phyloP scores from a whole-genome alignment of 2,888 invertebrate genomes.

The Apamea crenata region DNA sequence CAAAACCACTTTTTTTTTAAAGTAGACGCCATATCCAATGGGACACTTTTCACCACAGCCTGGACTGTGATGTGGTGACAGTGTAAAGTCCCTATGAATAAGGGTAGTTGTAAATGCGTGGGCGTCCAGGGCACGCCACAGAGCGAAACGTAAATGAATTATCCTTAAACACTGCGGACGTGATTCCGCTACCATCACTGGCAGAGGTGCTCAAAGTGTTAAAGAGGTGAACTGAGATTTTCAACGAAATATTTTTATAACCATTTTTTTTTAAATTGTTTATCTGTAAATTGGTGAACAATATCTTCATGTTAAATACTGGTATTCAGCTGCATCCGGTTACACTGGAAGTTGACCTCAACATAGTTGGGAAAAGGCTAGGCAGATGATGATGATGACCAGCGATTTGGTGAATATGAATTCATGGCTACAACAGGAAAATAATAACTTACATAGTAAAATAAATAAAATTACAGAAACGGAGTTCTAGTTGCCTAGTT shows the following conservation, averaged over 20 bases:
- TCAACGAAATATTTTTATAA: background rate
- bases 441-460: background rate
- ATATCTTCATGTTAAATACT: too few relatives aligned
- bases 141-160: constrained; percentile 83
- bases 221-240: background rate
- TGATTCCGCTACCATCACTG: constrained; percentile 77
- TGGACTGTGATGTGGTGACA: constrained; percentile 14
- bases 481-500: background rate
- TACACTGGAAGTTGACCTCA: too few relatives aligned
- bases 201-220: constrained; percentile 73
- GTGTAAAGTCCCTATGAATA: constrained; percentile 53
- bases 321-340: too few relatives aligned
- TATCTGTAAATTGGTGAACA: background rate
- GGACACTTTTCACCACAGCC: background rate
- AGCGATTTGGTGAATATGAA: too few relatives aligned
- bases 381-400: too few relatives aligned
- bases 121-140: constrained; percentile 50
- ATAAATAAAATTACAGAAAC: background rate
- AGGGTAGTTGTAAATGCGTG: constrained; percentile 48
- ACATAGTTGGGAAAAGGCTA: too few relatives aligned
- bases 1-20: background rate
- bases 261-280: background rate
- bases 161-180: constrained; percentile 83
- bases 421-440: background rate
- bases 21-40: background rate